Evolutionary conservation across 2,113 vertebrate genomes (phyloP), one percentile per base, ranked within the genome.

Genomic region (Tyrannus savana): DNA sequence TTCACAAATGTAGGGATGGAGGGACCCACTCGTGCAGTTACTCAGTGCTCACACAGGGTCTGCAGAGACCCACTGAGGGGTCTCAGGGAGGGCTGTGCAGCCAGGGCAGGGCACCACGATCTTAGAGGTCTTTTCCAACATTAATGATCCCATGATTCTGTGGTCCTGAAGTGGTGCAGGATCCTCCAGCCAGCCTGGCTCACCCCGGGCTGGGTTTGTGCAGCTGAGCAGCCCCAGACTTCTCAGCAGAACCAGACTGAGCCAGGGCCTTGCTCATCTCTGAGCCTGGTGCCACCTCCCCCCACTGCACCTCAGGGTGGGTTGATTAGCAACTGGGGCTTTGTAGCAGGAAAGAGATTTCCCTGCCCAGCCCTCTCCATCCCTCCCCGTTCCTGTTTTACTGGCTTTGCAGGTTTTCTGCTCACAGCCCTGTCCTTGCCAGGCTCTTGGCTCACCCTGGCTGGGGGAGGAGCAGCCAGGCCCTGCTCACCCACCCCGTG

Each of bases 381-480:
- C 55, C 56, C 41, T 87, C 42, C 82, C 67, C 7, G 0, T 59
- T 92, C 95, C 39, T 5, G 89, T 80, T 62, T 55, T 77, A 84
- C 96, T 6, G 1, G 95, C 88, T 90, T 21, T 62, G 83, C 95
- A 74, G 79, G 92, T 94, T 96, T 83, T 83, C 58, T 93, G 83
- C 66, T n/a, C n/a, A 4, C 21, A 63, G 69, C n/a, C 21, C 39
- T 41, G 14, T 50, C 67, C 49, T 56, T 25, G 41, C 1, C 30
- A 22, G 52, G 71, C 52, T n/a, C 41, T 77, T 49, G 33, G 14
- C 58, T 60, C 21, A 52, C 4, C n/a, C 55, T 6, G 16, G 10
- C 33, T 46, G 25, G 49, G 58, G 60, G 81, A 87, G 81, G 86
- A 81, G 73, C 59, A 74, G 42, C 53, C 12, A 3, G 11, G 37